phyloP scores from a whole-genome alignment of 2,888 invertebrate species.

The Epistrophella euchroma region DNA sequence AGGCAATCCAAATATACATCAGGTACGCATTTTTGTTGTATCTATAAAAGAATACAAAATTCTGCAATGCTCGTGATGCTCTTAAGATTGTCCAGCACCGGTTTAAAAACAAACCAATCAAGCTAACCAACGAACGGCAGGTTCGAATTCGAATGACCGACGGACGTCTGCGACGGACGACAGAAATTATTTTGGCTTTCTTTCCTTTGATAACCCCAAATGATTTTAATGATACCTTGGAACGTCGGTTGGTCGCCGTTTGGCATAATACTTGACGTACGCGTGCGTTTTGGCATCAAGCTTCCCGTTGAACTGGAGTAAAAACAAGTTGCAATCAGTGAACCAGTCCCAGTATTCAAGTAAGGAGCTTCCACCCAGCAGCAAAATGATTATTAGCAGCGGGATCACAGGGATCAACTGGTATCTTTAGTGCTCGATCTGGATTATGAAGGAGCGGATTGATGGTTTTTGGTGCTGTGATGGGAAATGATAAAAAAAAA shows the following conservation, averaged over 20 bases:
- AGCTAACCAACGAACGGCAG: not conserved
- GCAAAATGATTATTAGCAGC: conserved; percentile 65
- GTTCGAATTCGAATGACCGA: not conserved
- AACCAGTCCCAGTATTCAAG: conserved; percentile 37
- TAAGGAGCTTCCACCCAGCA: conserved; percentile 59
- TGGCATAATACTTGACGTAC: conserved; percentile 39
- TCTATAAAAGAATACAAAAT: not conserved
- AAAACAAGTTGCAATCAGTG: conserved; percentile 56
- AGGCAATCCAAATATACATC: conserved; percentile 15
- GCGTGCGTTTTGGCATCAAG: conserved; percentile 56
- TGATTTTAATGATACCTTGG: conserved; percentile 70
- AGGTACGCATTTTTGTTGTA: not conserved
- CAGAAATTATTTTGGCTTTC: conserved; percentile 41
- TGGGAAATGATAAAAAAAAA: conserved; percentile 41
- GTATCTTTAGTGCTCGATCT: conserved; percentile 59
- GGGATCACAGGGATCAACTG: conserved; percentile 64
- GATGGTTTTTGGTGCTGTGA: conserved; percentile 38
- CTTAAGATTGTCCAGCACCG: conserved; percentile 46
- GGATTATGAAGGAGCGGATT: conserved; percentile 61
- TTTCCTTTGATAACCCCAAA: conserved; percentile 54
- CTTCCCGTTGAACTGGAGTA: conserved; percentile 3
- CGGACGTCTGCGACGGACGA: conserved; percentile 25
- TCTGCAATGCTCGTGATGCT: conserved; percentile 13
- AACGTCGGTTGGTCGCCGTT: conserved; percentile 1
- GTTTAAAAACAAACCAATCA: conserved; percentile 22